Percentiles rank a stretch among this genome's conserved stretches.
These are phyloP conservation scores for Ochlodes sylvanus DNA, from an alignment of 2,888 invertebrate species.

Conservation along the genomic window DNA sequence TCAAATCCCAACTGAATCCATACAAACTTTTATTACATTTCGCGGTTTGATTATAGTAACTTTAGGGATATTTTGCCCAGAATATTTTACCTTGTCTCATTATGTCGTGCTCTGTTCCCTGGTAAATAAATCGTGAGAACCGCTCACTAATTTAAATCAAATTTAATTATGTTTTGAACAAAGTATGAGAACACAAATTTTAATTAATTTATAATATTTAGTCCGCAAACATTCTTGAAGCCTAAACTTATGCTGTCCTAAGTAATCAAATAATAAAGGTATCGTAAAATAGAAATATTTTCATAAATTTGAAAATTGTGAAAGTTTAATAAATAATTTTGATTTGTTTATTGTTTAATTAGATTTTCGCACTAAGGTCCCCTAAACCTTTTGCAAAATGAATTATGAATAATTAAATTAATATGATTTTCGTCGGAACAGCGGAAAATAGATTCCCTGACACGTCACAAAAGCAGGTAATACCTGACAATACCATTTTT, in stretches of 20 bases:
- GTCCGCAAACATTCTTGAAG: neutral
- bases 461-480: no score
- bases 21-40: conserved; percentile 10
- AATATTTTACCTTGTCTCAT: conserved; percentile 1
- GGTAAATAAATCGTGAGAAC: neutral
- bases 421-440: no score
- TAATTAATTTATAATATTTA: neutral
- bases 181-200: neutral
- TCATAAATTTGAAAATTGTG: no score
- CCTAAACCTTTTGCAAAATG: no score
- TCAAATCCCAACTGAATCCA: conserved; percentile 7
- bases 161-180: neutral
- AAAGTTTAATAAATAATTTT: no score
- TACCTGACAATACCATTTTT: neutral
- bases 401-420: no score
- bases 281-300: no score
- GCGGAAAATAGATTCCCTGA: no score
- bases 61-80: conserved; percentile 1
- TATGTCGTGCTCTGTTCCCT: neutral
- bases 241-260: neutral
- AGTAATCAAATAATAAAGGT: neutral
- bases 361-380: no score
- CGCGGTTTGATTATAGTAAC: conserved; percentile 5
- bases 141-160: neutral
- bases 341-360: no score